phyloP scores from a whole-genome alignment of 2,888 invertebrate species.

The Fragum whitleyi region DNA sequence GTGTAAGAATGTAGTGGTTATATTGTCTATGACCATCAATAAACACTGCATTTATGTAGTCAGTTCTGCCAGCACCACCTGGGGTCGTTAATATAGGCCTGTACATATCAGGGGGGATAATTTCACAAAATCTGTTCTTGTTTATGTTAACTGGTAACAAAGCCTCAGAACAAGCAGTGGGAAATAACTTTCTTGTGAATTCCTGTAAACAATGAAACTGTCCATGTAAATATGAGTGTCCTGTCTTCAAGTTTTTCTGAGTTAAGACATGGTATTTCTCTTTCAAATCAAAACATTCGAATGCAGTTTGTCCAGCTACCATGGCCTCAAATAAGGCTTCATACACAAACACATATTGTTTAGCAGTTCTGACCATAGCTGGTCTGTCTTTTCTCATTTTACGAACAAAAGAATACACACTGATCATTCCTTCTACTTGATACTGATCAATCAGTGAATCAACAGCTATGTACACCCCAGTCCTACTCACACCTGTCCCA shows the following conservation, averaged over 20 bases:
- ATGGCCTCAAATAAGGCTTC: slow-evolving; percentile 83
- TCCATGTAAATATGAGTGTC: slow-evolving; percentile 78
- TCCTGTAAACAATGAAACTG: slow-evolving; percentile 81
- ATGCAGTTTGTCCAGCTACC: slow-evolving; percentile 76
- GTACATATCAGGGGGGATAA: slow-evolving; percentile 77
- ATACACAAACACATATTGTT: slow-evolving; percentile 84
- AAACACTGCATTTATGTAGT: slow-evolving; percentile 84
- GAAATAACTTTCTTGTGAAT: slow-evolving; percentile 72
- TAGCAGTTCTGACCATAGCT: slow-evolving; percentile 83
- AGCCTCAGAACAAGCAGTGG: slow-evolving; percentile 72
- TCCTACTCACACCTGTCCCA: slow-evolving; percentile 84
- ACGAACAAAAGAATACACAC: slow-evolving; percentile 80
- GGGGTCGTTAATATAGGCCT: slow-evolving; percentile 74
- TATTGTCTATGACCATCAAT: slow-evolving; percentile 79
- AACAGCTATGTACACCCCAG: slow-evolving; percentile 83
- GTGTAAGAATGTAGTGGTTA: slow-evolving; percentile 83
- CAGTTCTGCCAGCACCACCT: slow-evolving; percentile 72
- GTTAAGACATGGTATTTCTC: slow-evolving; percentile 73
- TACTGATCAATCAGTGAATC: slow-evolving; percentile 83
- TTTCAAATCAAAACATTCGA: slow-evolving; percentile 76
- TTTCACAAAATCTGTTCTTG: slow-evolving; percentile 81
- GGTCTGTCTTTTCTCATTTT: slow-evolving; percentile 80
- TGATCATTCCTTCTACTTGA: slow-evolving; percentile 80
- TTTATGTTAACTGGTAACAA: slow-evolving; percentile 72
- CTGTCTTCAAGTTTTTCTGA: slow-evolving; percentile 75